These are phyloP conservation scores for Gandaritis pyraliata DNA, from an alignment of 2,888 invertebrate genomes.

Conservation along the genomic window DNA sequence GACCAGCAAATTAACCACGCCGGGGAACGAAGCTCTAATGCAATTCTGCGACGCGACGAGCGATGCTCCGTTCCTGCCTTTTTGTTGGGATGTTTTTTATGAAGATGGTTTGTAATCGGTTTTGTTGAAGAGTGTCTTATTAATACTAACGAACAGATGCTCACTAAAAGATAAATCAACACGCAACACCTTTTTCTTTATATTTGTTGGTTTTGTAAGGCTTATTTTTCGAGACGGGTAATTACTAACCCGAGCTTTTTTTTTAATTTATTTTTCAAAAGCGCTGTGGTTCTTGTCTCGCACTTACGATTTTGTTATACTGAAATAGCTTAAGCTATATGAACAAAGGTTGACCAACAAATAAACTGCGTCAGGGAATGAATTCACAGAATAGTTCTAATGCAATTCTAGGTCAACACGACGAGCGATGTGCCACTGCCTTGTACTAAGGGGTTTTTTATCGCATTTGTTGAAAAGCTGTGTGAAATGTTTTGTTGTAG, in stretches of 20 bases:
- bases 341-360: conserved; percentile 7
- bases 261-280: too few species aligned
- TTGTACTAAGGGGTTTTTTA: conserved; percentile 4
- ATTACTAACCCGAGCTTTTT: too few species aligned
- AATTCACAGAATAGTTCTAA: conserved; percentile 3
- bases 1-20: conserved; percentile 65
- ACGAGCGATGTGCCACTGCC: background rate
- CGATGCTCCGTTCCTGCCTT: conserved; percentile 18
- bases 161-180: background rate
- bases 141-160: background rate
- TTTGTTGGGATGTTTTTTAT: conserved; percentile 11
- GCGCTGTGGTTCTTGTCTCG: too few species aligned
- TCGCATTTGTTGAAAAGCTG: background rate
- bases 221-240: too few species aligned
- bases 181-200: background rate
- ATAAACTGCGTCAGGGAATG: conserved; percentile 13
- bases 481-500: background rate
- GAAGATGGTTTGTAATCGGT: conserved; percentile 8
- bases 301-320: too few species aligned
- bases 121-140: conserved; percentile 1
- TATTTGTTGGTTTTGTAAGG: too few species aligned
- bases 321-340: background rate
- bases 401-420: conserved; percentile 14
- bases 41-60: conserved; percentile 46
- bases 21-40: conserved; percentile 55